These are phyloP conservation scores for Lordiphosa collinella DNA, from an alignment of 1,140 invertebrate genomes.

Conservation along the genomic window DNA sequence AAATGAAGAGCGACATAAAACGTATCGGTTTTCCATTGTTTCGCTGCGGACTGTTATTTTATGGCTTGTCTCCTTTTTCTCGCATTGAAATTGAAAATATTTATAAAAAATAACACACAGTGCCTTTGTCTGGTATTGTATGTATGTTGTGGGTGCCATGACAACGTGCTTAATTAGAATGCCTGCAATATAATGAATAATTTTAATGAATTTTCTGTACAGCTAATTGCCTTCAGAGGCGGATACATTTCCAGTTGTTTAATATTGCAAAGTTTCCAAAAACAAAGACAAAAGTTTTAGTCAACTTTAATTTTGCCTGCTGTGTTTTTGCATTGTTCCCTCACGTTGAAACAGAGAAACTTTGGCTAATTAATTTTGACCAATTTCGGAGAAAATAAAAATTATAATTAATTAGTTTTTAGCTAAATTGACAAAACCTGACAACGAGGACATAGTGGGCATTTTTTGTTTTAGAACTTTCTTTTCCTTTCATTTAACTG, in stretches of 20 bases:
- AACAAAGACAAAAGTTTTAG: conserved; percentile 6
- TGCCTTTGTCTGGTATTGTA: conserved; percentile 3
- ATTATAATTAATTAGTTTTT: conserved; percentile 10
- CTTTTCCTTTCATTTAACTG: too few relatives aligned
- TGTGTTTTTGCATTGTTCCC: neutral
- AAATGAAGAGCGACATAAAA: conserved; percentile 42
- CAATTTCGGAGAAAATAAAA: conserved; percentile 1
- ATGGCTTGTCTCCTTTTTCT: conserved; percentile 27
- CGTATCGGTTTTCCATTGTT: conserved; percentile 42
- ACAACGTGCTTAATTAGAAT: conserved; percentile 37
- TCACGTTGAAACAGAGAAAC: neutral
- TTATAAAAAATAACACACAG: conserved; percentile 26
- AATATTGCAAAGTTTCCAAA: too few relatives aligned
- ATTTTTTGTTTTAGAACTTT: too few relatives aligned
- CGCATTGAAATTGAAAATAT: conserved; percentile 46
- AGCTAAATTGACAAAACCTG: too few relatives aligned
- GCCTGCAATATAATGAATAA: conserved; percentile 9
- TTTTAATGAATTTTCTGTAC: conserved; percentile 2
- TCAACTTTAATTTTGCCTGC: neutral
- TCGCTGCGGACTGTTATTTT: conserved; percentile 26
- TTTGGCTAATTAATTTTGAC: conserved; percentile 10
- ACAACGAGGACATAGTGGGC: neutral
- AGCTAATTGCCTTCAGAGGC: neutral
- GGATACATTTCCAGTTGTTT: too few relatives aligned
- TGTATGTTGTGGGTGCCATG: neutral